Evolutionary conservation across 2,113 vertebrate genomes (phyloP).

Genomic region (Zosterops japonicus): DNA sequence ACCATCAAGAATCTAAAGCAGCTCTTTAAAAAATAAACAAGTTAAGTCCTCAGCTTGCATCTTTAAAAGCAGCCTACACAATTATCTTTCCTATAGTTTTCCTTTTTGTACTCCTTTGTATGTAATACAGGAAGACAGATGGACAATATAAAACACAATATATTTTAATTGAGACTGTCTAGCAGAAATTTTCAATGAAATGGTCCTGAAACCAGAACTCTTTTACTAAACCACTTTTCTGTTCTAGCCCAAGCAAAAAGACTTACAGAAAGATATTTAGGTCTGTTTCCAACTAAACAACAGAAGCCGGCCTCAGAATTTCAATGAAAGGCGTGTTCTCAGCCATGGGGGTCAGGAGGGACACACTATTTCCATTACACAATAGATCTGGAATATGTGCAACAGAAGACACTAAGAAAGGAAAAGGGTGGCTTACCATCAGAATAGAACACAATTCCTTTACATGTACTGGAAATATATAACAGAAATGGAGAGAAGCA

Average conservation of each 20-base stretch:
- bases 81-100: not conserved
- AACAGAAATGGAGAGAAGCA: not conserved
- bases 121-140: not conserved
- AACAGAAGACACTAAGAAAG: not conserved
- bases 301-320: not conserved
- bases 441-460: not conserved
- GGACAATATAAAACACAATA: not conserved
- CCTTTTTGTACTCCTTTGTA: not conserved
- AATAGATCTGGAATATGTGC: not conserved
- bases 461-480: not conserved
- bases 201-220: not conserved
- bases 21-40: not conserved
- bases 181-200: not conserved
- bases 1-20: not conserved
- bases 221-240: not conserved
- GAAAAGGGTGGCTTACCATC: not conserved
- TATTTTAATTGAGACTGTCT: not conserved
- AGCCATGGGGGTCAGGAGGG: not conserved
- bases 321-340: not conserved
- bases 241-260: not conserved
- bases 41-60: not conserved
- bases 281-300: not conserved
- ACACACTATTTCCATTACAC: not conserved
- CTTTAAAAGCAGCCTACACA: not conserved
- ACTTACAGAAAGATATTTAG: not conserved